Conservation (phyloP, 2,113 vertebrate species). For the Pomatostomus ruficeps region DNA sequence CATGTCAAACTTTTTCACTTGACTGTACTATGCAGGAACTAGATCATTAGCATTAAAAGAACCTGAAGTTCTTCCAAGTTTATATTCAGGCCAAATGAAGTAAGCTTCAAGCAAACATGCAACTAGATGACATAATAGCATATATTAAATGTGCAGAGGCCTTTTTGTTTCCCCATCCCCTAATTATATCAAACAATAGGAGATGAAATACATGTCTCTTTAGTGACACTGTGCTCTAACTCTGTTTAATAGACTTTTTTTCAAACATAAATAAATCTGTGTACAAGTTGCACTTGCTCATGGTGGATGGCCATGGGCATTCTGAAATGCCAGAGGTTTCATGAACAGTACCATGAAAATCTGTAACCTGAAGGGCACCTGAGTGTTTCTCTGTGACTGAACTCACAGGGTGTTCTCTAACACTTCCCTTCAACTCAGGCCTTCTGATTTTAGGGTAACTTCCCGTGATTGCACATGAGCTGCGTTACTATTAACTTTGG, state of each 20-base stretch:
- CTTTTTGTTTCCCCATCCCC: constrained; percentile 10
- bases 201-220: not conserved
- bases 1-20: constrained; percentile 3
- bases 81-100: constrained; percentile 45
- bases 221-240: not conserved
- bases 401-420: not conserved
- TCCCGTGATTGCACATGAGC: not conserved
- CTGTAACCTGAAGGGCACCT: not conserved
- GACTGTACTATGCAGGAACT: constrained; percentile 41
- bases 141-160: not conserved
- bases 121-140: constrained; percentile 34
- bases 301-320: not conserved
- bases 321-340: not conserved
- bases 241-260: not conserved
- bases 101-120: constrained; percentile 32
- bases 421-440: not conserved
- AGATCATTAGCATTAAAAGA: constrained; percentile 43
- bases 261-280: not conserved
- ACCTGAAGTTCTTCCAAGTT: constrained; percentile 59
- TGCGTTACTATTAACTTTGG: not conserved
- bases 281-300: not conserved
- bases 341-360: not conserved
- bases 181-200: constrained; percentile 7
- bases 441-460: not conserved
- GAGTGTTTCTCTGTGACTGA: not conserved